Percentiles rank a stretch among this genome's conserved stretches.
Evolutionary conservation across 2,113 vertebrate genomes (phyloP).

Genomic region (Mastomys coucha): DNA sequence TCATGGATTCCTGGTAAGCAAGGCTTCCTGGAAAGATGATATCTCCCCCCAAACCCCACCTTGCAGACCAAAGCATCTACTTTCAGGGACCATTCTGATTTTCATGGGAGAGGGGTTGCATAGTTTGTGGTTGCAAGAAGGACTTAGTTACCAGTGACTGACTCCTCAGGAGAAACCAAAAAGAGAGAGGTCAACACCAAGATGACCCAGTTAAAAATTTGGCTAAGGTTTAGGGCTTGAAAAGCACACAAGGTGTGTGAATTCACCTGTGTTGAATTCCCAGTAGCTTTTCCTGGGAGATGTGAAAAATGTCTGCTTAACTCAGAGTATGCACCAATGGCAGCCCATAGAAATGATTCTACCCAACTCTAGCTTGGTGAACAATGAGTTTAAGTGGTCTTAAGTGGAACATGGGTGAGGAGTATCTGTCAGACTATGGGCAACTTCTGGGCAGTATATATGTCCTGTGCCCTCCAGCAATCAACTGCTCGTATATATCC

Average conservation of each 20-base stretch:
- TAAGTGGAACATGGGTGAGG: not conserved
- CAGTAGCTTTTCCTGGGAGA: not conserved
- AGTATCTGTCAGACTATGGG: not conserved
- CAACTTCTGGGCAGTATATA: not conserved
- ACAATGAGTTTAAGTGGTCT: not conserved
- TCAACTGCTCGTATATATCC: not conserved
- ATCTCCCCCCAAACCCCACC: not conserved
- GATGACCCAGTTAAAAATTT: not conserved
- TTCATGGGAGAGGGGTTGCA: not conserved
- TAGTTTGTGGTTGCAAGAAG: not conserved
- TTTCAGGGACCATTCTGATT: not conserved
- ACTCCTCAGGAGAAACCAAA: not conserved
- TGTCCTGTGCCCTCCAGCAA: not conserved
- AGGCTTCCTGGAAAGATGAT: not conserved
- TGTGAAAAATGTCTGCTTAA: not conserved
- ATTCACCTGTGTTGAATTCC: not conserved
- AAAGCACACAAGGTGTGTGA: not conserved
- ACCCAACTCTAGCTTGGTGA: not conserved
- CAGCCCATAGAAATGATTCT: not conserved
- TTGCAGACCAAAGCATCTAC: not conserved
- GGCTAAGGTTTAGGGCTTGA: not conserved
- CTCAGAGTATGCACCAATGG: no score
- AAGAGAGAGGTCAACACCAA: not conserved
- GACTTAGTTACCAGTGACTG: not conserved
- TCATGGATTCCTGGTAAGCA: not conserved